Percentiles rank a stretch among this genome's conserved stretches.
Evolutionary conservation across 2,888 invertebrate species (phyloP).

Genomic region (Dichetophora obliterata): DNA sequence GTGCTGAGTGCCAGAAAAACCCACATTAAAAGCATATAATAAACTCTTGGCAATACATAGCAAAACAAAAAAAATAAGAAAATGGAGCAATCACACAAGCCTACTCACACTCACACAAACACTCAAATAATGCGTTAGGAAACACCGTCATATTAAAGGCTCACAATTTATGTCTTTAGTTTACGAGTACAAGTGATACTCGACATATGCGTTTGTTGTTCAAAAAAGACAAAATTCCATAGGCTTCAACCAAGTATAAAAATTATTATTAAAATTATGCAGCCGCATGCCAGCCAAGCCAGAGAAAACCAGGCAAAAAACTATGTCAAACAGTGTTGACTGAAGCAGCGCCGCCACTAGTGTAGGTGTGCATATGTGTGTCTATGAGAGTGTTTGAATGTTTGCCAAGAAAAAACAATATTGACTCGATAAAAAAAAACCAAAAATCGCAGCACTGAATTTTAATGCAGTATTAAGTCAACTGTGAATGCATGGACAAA

Average conservation of each 20-base stretch:
- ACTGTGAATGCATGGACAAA: too few species aligned
- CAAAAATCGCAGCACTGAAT: not conserved
- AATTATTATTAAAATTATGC: constrained; percentile 10
- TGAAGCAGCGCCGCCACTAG: not conserved
- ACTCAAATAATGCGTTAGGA: too few species aligned
- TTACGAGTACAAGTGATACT: not conserved
- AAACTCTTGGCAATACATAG: not conserved
- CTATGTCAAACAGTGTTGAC: too few species aligned
- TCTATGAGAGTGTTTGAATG: not conserved
- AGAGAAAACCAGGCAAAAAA: too few species aligned
- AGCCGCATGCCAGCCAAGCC: not conserved
- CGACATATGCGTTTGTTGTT: not conserved
- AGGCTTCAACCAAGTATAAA: not conserved
- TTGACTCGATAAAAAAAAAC: too few species aligned
- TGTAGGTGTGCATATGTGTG: not conserved
- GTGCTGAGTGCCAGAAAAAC: not conserved
- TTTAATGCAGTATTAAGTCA: too few species aligned
- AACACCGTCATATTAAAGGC: not conserved
- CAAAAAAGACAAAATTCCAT: not conserved
- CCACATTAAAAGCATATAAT: not conserved
- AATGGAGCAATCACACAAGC: not conserved
- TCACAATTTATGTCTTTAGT: not conserved
- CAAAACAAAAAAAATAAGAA: not conserved
- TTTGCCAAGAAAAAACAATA: not conserved
- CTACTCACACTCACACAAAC: not conserved